Base-by-base conservation (phyloP, 2,797 vertebrate genomes). In the Neoniphon sammara region DNA sequence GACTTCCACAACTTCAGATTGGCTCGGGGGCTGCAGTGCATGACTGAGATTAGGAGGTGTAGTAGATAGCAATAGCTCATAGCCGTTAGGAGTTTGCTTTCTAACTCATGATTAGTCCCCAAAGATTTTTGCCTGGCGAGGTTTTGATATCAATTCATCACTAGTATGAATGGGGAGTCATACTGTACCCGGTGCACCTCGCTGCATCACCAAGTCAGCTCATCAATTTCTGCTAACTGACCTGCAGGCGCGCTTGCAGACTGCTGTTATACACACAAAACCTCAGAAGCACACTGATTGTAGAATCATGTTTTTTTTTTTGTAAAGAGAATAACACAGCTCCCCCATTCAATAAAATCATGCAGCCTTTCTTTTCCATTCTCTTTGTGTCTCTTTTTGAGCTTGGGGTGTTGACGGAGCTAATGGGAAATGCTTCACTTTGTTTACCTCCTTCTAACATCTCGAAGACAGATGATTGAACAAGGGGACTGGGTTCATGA, bases 111-210 rank as follows among this genome's bases (percentile, higher is more conserved):
- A 81, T 75, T 70, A 67, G 67, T 73, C 70, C 66, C 50, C 3
- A 53, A 25, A 20, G 44, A 30, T 34, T 30, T 9, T n/a, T 6
- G 54, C 25, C 47, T 64, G 1, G 1, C 52, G 20, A n/a, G 57
- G 44, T 56, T 78, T 82, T 69, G 78, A 83, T 79, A 80, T 73
- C 62, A 46, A 86, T 73, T 71, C 54, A 50, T 11, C 54, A 64
- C 66, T 34, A 46, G 15, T 58, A 21, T 70, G 82, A 78, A 66
- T 36, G 15, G 5, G 39, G 44, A 46, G 44, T 36, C 59, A 52
- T 57, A 18, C 30, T 55, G 49, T 46, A 59, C 73, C 75, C 71
- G 61, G 5, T 52, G 30, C 73, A 14, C 42, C 59, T 42, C 5
- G 39, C 66, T 73, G 73, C 64, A 70, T 75, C 63, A 73, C 39